These are phyloP conservation scores for Eulemur coronatus DNA, from an alignment of 2,797 vertebrate species.

Conservation along the genomic window DNA sequence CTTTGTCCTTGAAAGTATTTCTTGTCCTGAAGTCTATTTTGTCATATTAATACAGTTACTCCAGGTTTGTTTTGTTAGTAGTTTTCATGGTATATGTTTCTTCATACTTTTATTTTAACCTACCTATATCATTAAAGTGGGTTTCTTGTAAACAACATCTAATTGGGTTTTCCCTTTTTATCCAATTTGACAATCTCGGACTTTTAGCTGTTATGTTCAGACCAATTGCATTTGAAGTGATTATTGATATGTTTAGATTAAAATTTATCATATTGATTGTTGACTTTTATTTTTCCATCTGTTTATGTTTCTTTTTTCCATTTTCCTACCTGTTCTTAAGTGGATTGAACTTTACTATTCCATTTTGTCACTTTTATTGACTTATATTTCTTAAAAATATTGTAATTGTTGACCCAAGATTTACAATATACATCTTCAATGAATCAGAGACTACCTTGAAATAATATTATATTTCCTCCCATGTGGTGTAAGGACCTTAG, in stretches of 20 bases:
- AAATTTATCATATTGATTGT: neutral
- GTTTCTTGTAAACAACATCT: neutral
- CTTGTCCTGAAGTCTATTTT: neutral
- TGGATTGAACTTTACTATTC: neutral
- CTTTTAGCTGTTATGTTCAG: neutral
- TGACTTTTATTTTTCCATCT: neutral
- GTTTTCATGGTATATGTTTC: neutral
- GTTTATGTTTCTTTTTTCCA: neutral
- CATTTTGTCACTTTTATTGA: neutral
- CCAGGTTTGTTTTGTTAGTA: neutral
- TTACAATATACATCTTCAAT: neutral
- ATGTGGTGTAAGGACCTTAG: neutral
- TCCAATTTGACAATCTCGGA: neutral
- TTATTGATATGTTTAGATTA: neutral
- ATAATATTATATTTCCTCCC: neutral
- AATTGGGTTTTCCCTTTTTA: neutral
- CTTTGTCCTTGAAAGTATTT: neutral
- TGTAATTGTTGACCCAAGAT: neutral
- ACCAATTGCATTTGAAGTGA: neutral
- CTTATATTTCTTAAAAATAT: neutral
- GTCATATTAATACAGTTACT: neutral
- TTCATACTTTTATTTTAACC: neutral
- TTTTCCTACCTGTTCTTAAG: neutral
- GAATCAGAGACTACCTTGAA: neutral
- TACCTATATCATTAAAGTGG: neutral